Percentiles rank a stretch among this genome's conserved stretches.
phyloP scores from a whole-genome alignment of 2,797 vertebrate species.

The Antrozous pallidus region DNA sequence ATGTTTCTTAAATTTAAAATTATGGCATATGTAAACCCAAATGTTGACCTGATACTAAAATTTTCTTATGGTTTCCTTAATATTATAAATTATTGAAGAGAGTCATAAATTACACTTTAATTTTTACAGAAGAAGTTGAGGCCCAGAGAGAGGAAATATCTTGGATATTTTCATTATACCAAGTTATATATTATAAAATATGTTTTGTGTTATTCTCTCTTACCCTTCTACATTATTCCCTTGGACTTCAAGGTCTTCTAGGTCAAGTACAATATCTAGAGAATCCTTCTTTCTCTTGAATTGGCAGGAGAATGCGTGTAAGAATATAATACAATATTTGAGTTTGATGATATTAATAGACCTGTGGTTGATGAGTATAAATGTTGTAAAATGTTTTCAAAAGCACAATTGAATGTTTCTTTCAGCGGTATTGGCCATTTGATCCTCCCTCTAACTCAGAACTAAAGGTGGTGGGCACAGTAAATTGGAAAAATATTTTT shows the following conservation, averaged over 20 bases:
- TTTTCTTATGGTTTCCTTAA: not conserved
- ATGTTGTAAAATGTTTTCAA: slow-evolving; percentile 34
- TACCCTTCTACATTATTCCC: not conserved
- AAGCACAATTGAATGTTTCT: not conserved
- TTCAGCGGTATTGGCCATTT: slow-evolving; percentile 9
- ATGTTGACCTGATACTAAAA: not conserved
- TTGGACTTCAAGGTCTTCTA: not conserved
- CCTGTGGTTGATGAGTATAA: not conserved
- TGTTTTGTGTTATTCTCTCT: not conserved
- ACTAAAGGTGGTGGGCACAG: not conserved
- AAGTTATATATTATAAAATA: not conserved
- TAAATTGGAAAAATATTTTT: not conserved
- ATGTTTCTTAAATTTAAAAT: slow-evolving; percentile 28
- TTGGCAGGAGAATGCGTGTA: not conserved
- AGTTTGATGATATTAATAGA: not conserved
- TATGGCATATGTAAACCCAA: not conserved
- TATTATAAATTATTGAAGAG: not conserved
- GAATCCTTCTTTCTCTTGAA: not conserved
- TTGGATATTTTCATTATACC: not conserved
- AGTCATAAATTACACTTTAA: not conserved
- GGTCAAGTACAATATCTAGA: not conserved
- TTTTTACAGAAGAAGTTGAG: not conserved
- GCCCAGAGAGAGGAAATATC: not conserved
- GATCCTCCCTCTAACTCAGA: slow-evolving; percentile 23
- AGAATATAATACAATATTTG: not conserved